Percentiles rank a stretch among this genome's conserved stretches.
These are phyloP conservation scores for Exephanes ischioxanthus DNA, from an alignment of 2,888 invertebrate genomes.

Conservation along the genomic window DNA sequence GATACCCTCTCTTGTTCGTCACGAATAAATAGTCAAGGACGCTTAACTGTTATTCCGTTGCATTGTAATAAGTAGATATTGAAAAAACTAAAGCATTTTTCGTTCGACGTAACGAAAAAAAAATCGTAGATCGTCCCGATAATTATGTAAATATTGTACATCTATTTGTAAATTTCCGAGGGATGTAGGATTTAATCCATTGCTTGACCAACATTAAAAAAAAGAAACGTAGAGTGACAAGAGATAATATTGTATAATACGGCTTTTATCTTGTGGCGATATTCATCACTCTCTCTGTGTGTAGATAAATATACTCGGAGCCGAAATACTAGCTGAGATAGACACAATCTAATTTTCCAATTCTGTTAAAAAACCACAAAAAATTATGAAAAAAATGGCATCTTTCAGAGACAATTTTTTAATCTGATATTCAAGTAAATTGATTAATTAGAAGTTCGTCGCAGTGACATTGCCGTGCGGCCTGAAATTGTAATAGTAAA, in stretches of 20 bases:
- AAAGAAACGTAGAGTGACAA: constrained; percentile 24
- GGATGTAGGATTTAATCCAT: constrained; percentile 65
- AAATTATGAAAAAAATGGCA: neutral
- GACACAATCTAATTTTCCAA: constrained; percentile 24
- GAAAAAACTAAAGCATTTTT: constrained; percentile 16
- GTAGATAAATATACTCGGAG: constrained; percentile 49
- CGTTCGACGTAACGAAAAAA: neutral
- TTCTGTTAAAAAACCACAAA: neutral
- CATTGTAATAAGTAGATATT: constrained; percentile 15
- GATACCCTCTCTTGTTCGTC: neutral
- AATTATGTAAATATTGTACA: constrained; percentile 78
- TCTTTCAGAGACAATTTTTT: neutral
- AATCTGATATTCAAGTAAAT: constrained; percentile 5
- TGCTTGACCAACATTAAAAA: constrained; percentile 75
- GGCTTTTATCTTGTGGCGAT: constrained; percentile 47
- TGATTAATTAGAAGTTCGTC: neutral
- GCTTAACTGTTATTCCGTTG: constrained; percentile 8
- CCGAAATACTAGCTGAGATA: constrained; percentile 30
- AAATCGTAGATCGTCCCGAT: constrained; percentile 47
- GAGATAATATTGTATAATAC: constrained; percentile 62
- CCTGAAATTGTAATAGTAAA: neutral
- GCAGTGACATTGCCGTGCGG: neutral
- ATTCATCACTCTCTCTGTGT: constrained; percentile 53
- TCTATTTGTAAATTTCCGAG: constrained; percentile 74
- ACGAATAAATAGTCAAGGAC: neutral